Evolutionary conservation across 2,888 invertebrate genomes (phyloP), one percentile per base, ranked within the genome.

Genomic region (Leuctra nigra): DNA sequence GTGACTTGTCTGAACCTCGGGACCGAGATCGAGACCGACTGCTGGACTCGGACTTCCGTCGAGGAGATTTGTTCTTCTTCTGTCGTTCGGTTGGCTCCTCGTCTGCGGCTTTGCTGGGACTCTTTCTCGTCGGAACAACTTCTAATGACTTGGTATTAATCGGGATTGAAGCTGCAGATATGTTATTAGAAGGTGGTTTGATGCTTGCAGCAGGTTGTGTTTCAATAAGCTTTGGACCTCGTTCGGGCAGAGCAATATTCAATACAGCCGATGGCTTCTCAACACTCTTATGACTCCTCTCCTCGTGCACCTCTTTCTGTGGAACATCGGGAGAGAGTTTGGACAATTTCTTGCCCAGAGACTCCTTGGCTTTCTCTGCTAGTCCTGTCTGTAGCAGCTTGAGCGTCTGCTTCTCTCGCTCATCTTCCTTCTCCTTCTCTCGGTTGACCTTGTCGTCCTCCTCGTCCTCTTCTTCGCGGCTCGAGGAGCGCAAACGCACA

Each of bases 281-380:
- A 20, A 25, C 24, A 13, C 35, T n/a, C 16, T 38, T 33, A 3
- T 36, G n/a, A 36, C 16, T 36, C n/a, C 36, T 36, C 16, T 36
- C n/a, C n/a, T n/a, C n/a, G n/a, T n/a, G n/a, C n/a, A n/a, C n/a
- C n/a, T n/a, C n/a, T n/a, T n/a, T 16, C n/a, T 39, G 16, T 2
- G 18, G n/a, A n/a, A 18, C 24, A 4, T 58, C 58, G 52, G 60
- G 58, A 11, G 60, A 57, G 16, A 56, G 22, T 46, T 61, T 61
- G 7, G 54, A 59, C 23, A 74, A 71, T 63, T 77, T 81, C 66
- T 80, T 80, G 60, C 82, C 82, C 56, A 83, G 70, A 1, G 76
- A 74, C 67, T 85, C 86, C 65, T 84, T 85, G 1, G 88, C 87
- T 70, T 88, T 86, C 60, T 85, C 77, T 56, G 86, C 79, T 68